Evolutionary conservation across 2,888 invertebrate genomes (phyloP), one percentile per base, ranked within the genome.

Genomic region (Macaria liturata): DNA sequence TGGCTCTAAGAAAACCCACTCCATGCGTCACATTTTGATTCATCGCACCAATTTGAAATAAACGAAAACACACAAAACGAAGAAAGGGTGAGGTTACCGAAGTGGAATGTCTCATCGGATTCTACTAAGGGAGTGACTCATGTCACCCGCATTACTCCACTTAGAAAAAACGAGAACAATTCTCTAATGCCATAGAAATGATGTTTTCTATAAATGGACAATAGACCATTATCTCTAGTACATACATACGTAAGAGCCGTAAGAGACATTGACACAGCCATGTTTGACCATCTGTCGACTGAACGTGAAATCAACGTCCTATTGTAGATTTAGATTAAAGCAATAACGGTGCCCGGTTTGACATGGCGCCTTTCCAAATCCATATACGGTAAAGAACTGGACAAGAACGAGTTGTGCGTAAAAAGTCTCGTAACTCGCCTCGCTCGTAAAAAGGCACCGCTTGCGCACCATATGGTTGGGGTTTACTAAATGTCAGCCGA

Each of bases 311-410:
- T 81, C 78, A 80, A 75, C 72, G 70, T 59, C 66, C 78, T 71
- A 83, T 83, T 83, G 82, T 84, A 75, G 69, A 72, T 75, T 74
- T 84, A 75, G 69, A 72, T 75, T 74, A 76, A 75, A 77, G 71
- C 71, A 71, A 59, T 78, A 83, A 83, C 82, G 76, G 80, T 79
- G 55, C 67, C 65, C 64, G 65, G 64, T 76, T 67, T 78, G 78
- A 77, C 81, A 79, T 78, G 82, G 78, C 78, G 78, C 81, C 80
- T 84, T 86, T 83, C 81, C 78, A 80, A 70, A 71, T 64, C 87
- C 86, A 66, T 88, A 76, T 81, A 86, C 49, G 86, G 87, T 61
- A 69, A 69, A 72, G 67, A 75, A 76, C 75, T 72, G 74, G 71
- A 40, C 52, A 70, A 73, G 72, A 73, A 72, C 74, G 68, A 77